phyloP scores from a whole-genome alignment of 2,888 invertebrate species.

The Agrochola macilenta region DNA sequence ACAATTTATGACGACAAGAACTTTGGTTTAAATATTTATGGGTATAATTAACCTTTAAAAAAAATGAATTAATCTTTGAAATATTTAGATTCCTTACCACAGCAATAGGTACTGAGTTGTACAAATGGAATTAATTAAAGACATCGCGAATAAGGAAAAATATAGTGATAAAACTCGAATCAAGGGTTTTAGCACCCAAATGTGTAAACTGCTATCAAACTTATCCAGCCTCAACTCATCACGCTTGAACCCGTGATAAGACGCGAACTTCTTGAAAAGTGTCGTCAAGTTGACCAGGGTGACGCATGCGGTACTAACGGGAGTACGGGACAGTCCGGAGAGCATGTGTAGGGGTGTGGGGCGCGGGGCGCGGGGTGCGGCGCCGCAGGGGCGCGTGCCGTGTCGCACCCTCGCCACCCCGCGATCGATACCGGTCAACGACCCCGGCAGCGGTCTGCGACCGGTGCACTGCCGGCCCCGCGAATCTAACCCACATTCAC shows the following conservation, averaged over 20 bases:
- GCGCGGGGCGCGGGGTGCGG: slow-evolving; percentile 73
- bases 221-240: slow-evolving; percentile 32
- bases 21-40: slow-evolving; percentile 55
- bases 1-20: slow-evolving; percentile 58
- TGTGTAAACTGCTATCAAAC: slow-evolving; percentile 26
- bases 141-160: background rate
- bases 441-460: slow-evolving; percentile 85
- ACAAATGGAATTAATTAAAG: background rate
- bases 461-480: slow-evolving; percentile 85
- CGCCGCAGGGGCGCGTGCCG: slow-evolving; percentile 81
- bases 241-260: slow-evolving; percentile 47
- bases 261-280: slow-evolving; percentile 62
- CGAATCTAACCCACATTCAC: slow-evolving; percentile 86
- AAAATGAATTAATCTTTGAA: background rate
- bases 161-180: background rate
- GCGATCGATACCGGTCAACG: slow-evolving; percentile 90
- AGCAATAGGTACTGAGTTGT: background rate
- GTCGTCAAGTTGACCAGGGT: slow-evolving; percentile 79
- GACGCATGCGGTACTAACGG: slow-evolving; percentile 86
- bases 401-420: slow-evolving; percentile 77
- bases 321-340: slow-evolving; percentile 81
- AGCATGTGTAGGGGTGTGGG: slow-evolving; percentile 66
- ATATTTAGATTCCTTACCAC: background rate
- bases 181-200: slow-evolving; percentile 5
- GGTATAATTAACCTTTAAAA: background rate